phyloP scores from a whole-genome alignment of 2,888 invertebrate genomes.

The Caenorhabditis sulstoni region DNA sequence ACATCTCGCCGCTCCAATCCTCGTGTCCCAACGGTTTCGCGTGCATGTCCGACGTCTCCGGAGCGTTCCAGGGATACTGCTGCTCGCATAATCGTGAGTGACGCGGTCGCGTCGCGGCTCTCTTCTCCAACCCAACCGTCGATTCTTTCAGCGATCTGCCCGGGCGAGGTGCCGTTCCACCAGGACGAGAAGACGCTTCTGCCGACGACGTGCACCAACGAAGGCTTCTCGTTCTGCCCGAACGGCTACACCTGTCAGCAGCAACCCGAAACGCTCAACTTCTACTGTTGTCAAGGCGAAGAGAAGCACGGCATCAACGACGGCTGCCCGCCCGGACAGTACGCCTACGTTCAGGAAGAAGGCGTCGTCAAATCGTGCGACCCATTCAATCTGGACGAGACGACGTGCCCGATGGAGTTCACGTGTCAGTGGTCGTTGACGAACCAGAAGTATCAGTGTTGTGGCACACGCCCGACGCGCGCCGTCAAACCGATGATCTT shows the following conservation, averaged over 20 bases:
- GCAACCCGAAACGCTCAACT: conserved; percentile 63
- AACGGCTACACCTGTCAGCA: conserved; percentile 69
- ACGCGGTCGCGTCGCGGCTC: too few relatives aligned
- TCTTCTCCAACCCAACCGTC: too few relatives aligned
- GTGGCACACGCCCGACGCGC: conserved; percentile 65
- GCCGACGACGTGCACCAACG: conserved; percentile 67
- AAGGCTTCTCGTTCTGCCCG: conserved; percentile 71
- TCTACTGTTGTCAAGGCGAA: conserved; percentile 67
- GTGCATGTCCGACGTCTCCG: conserved; percentile 66
- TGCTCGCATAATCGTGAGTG: conserved; percentile 69
- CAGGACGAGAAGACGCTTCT: conserved; percentile 67
- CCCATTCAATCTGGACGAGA: conserved; percentile 59
- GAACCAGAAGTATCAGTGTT: conserved; percentile 70
- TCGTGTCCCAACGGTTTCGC: conserved; percentile 66
- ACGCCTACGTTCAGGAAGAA: conserved; percentile 65
- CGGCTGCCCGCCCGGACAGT: conserved; percentile 71
- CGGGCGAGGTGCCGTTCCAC: conserved; percentile 67
- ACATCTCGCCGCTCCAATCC: conserved; percentile 58
- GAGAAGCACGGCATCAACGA: conserved; percentile 64
- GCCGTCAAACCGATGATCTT: conserved; percentile 56
- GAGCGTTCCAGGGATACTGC: conserved; percentile 71
- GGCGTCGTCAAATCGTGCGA: conserved; percentile 65
- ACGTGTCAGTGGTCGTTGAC: conserved; percentile 68
- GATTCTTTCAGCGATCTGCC: conserved; percentile 71
- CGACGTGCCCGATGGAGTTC: conserved; percentile 61